These are phyloP conservation scores for Camptogramma bilineatum DNA, from an alignment of 2,888 invertebrate species.

Conservation along the genomic window DNA sequence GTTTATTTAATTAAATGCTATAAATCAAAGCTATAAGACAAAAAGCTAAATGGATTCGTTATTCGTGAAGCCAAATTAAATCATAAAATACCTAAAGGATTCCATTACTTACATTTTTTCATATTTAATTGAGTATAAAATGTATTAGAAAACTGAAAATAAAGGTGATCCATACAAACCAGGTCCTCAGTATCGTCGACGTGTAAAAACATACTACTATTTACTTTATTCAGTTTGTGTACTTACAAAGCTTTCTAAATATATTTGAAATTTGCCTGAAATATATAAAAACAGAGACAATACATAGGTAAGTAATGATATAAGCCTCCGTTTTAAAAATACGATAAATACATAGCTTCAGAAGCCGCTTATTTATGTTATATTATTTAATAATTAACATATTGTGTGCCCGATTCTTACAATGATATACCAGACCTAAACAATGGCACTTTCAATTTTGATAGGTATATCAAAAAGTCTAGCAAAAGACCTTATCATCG, in stretches of 20 bases:
- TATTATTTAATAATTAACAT: conserved; percentile 22
- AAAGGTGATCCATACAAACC: no score
- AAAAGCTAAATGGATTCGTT: background rate
- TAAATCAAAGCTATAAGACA: background rate
- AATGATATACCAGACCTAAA: conserved; percentile 47
- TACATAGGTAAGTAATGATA: background rate
- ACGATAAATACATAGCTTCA: conserved; percentile 29
- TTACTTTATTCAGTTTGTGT: background rate
- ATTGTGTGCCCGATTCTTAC: conserved; percentile 39
- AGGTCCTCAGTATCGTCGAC: no score
- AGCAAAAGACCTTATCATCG: conserved; percentile 48
- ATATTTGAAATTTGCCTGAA: background rate
- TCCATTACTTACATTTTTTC: no score
- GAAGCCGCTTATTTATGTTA: conserved; percentile 23
- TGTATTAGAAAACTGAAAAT: no score
- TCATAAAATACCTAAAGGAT: no score
- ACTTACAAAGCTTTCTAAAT: background rate
- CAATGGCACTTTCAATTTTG: conserved; percentile 56
- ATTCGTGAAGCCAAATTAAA: background rate
- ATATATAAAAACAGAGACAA: background rate
- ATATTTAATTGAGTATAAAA: no score
- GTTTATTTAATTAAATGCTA: conserved; percentile 12
- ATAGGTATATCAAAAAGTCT: conserved; percentile 43
- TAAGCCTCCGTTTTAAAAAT: conserved; percentile 6
- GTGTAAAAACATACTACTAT: background rate